phyloP scores from a whole-genome alignment of 2,113 vertebrate species.

The Oreocharis arfaki region DNA sequence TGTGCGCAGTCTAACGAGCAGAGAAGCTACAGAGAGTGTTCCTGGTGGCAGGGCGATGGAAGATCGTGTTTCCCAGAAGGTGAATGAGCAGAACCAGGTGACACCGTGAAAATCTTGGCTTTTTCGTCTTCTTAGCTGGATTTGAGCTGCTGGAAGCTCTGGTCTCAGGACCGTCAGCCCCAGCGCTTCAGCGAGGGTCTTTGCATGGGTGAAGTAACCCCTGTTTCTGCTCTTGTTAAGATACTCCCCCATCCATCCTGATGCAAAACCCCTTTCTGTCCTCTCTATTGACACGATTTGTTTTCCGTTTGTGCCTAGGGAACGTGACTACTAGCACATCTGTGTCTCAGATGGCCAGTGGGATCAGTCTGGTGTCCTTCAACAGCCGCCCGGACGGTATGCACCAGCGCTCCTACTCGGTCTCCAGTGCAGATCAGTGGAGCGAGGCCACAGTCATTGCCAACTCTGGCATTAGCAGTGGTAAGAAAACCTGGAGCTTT shows the following conservation, averaged over 20 bases:
- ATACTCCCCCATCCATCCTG: neutral
- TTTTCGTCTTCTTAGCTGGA: neutral
- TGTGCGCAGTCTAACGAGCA: neutral
- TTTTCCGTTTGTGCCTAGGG: slow-evolving; percentile 76
- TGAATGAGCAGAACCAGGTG: neutral
- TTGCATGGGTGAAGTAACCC: neutral
- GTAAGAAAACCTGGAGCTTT: slow-evolving; percentile 73
- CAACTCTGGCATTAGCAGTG: slow-evolving; percentile 95
- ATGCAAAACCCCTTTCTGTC: neutral
- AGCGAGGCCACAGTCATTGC: slow-evolving; percentile 93
- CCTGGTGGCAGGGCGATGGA: neutral
- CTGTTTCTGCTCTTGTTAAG: neutral
- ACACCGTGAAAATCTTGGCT: neutral
- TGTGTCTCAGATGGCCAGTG: slow-evolving; percentile 89
- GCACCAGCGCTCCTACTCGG: slow-evolving; percentile 96
- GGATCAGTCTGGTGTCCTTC: slow-evolving; percentile 90
- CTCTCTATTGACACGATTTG: slow-evolving; percentile 42
- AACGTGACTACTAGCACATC: slow-evolving; percentile 87
- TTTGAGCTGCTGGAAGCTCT: neutral
- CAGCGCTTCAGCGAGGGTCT: neutral
- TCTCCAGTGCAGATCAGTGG: slow-evolving; percentile 99
- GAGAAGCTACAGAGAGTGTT: neutral
- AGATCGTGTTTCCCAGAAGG: neutral
- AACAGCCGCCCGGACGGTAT: slow-evolving; percentile 88
- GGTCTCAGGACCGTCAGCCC: neutral